These are phyloP conservation scores for Diplodus puntazzo DNA, from an alignment of 2,797 vertebrate genomes.

Conservation along the genomic window DNA sequence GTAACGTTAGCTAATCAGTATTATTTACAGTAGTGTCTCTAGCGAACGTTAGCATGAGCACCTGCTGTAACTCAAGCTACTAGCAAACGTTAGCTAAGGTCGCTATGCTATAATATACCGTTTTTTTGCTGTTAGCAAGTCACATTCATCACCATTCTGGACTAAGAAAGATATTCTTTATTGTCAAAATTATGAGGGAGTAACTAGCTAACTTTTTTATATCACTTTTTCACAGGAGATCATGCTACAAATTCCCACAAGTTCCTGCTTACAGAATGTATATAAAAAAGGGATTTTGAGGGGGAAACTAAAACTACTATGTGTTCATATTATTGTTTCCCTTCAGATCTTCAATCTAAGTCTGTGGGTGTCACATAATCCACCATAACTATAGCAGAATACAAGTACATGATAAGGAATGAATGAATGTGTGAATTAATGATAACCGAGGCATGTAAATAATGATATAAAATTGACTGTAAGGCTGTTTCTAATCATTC, in stretches of 20 bases:
- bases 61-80: background rate
- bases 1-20: background rate
- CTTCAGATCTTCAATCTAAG: background rate
- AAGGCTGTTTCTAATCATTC: background rate
- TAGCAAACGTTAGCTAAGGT: background rate
- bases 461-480: background rate
- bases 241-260: no score
- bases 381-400: background rate
- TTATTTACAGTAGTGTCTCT: background rate
- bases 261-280: background rate
- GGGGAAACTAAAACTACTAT: no score
- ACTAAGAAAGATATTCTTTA: no score
- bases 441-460: background rate
- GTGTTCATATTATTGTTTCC: background rate
- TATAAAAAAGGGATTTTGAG: background rate
- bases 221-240: no score
- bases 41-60: background rate
- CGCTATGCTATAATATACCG: background rate
- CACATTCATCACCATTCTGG: background rate
- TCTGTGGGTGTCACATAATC: background rate
- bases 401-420: no score
- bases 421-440: background rate
- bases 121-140: background rate
- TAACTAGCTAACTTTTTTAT: no score
- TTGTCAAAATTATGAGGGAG: no score